These are phyloP conservation scores for Asteroscopus sphinx DNA, from an alignment of 2,888 invertebrate species.

Conservation along the genomic window DNA sequence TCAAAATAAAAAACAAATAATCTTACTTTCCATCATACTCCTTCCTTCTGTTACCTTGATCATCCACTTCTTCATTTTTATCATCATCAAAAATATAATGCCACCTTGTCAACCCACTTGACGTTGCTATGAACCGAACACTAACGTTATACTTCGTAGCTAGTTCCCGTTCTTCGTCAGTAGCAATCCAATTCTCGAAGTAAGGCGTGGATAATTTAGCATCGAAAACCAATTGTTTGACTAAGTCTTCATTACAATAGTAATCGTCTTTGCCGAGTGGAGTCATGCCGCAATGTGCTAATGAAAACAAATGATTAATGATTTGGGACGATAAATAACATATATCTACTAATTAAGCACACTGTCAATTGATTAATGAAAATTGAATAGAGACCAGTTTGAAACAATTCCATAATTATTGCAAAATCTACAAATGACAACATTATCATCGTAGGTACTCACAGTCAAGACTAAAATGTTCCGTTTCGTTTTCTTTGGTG, in stretches of 20 bases:
- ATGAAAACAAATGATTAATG: slow-evolving; percentile 8
- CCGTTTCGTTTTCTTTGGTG: slow-evolving; percentile 63
- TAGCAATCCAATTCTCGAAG: slow-evolving; percentile 89
- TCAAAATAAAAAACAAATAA: slow-evolving; percentile 1
- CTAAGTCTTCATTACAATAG: slow-evolving; percentile 95
- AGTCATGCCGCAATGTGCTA: slow-evolving; percentile 91
- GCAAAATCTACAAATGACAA: not conserved
- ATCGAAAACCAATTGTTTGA: slow-evolving; percentile 96
- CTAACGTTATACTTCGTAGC: slow-evolving; percentile 93
- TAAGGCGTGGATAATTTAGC: slow-evolving; percentile 92
- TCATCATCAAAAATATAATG: slow-evolving; percentile 92
- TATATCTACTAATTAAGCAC: too few species aligned
- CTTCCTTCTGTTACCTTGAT: slow-evolving; percentile 72
- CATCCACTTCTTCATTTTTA: slow-evolving; percentile 86
- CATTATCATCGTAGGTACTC: slow-evolving; percentile 60
- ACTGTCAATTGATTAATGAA: too few species aligned
- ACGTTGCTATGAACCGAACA: slow-evolving; percentile 95
- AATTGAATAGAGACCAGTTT: too few species aligned
- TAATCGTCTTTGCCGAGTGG: slow-evolving; percentile 92
- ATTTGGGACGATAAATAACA: not conserved
- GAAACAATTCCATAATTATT: too few species aligned
- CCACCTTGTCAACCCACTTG: slow-evolving; percentile 97
- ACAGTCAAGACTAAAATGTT: slow-evolving; percentile 72
- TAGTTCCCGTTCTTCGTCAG: slow-evolving; percentile 85
- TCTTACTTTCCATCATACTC: slow-evolving; percentile 74